Evolutionary conservation across 2,888 invertebrate species (phyloP), one percentile per base, ranked within the genome.

Genomic region (Amaurobius ferox): DNA sequence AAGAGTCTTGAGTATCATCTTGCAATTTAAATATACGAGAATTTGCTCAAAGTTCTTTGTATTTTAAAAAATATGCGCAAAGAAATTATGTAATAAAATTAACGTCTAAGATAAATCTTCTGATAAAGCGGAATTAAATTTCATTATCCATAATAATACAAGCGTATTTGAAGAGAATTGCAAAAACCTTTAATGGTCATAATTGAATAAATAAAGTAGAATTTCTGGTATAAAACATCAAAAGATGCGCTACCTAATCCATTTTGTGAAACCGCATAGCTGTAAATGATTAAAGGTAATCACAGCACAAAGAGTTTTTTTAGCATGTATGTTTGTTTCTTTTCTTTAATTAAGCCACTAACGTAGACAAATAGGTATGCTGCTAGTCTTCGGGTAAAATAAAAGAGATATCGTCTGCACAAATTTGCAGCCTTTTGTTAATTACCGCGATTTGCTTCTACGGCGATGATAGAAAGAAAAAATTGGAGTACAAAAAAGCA

Each of bases 341-440:
- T 55, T 55, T 23, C 55, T 76, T 71, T 85, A 85, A 85, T 85
- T 77, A 85, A 80, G 73, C 30, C 74, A 29, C 39, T 77, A 77
- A 77, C 83, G 72, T 81, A 76, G 66, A 72, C 32, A 85, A 67
- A 64, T 67, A 85, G 71, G 83, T 72, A 67, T 72, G 71, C 29
- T 71, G 19, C 67, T 32, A 44, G 71, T 85, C 83, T 66, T 32
- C 48, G 28, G 28, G 29, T 61, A n/a, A 67, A 85, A 61, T 55
- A 77, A 77, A 76, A 39, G 28, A 61, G 48, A 35, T 64, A 44
- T 55, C 64, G 28, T 30, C 44, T 72, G 62, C 19, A 61, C 29
- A 66, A 55, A 85, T 62, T 19, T 39, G 67, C 71, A 55, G 73
- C 68, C 77, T 77, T 85, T 85, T 77, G 64, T 48, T 85, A 85